Conservation (phyloP, 1,140 invertebrate genomes). For the Zaprionus capensis region DNA sequence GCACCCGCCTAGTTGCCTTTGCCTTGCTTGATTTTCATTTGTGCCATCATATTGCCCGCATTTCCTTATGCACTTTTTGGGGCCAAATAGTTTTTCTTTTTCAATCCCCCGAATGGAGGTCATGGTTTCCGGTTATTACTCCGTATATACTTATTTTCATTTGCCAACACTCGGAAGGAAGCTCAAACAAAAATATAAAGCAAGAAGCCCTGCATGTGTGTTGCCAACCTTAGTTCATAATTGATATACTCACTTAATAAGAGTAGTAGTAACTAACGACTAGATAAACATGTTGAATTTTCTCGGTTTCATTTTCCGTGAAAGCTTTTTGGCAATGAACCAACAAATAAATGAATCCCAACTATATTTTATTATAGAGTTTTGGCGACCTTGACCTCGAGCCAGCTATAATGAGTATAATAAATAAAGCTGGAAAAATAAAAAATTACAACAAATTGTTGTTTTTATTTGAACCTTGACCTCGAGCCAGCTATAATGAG, state of each 20-base stretch:
- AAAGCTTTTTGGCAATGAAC: conserved; percentile 10
- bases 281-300: conserved; percentile 7
- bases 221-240: conserved; percentile 9
- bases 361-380: too few species aligned
- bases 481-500: too few species aligned
- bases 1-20: conserved; percentile 52
- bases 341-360: conserved; percentile 12
- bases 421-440: too few species aligned
- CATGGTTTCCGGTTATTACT: conserved; percentile 57
- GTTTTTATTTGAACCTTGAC: too few species aligned
- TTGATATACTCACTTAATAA: neutral
- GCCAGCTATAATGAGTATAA: too few species aligned
- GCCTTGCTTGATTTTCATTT: conserved; percentile 64
- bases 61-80: conserved; percentile 47
- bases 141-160: conserved; percentile 49
- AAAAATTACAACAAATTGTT: too few species aligned
- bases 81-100: conserved; percentile 50
- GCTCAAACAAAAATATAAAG: neutral
- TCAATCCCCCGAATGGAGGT: conserved; percentile 33
- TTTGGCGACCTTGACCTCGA: too few species aligned
- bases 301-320: neutral
- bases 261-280: conserved; percentile 9
- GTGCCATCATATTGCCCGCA: conserved; percentile 62
- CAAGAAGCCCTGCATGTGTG: neutral
- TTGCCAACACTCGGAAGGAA: conserved; percentile 20